Base-by-base conservation (phyloP, 2,797 vertebrate genomes). In the Hypotaenidia okinawae region DNA sequence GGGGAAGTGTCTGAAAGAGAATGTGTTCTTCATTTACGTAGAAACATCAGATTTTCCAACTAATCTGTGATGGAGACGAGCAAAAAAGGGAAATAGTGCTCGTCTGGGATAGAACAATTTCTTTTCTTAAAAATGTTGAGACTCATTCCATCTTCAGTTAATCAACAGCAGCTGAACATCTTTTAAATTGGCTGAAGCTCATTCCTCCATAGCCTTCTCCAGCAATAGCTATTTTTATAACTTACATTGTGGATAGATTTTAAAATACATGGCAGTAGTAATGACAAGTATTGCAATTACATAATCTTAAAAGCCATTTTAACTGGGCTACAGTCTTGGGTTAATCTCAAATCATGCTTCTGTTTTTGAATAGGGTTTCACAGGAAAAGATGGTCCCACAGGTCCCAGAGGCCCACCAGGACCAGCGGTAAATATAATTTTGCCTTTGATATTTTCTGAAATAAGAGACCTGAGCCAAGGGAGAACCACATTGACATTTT, bases 401-500 rank as follows among this genome's bases (percentile, higher is more conserved):
- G 99, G 99, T 97, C 98, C 99, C 78, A 97, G 99, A 97, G 99
- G 99, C 43, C 98, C 99, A 12, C 96, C 98, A 18, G 99, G 99
- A 76, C 97, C 98, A 77, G 98, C 98, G 98, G 99, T 99, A 98
- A 98, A 92, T 93, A 68, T 80, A 66, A 41, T 73, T 85, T 90
- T 82, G 11, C 73, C 43, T 89, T 93, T 83, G 33, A 10, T 92
- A 30, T 33, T 43, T 10, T 67, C 39, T 68, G 55, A 66, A 86
- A 68, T 63, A 78, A 68, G 55, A 84, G 37, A 79, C 5, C 17
- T 70, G 21, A 84, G 66, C 87, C 76, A 82, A 86, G 67, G 64
- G 39, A 41, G 21, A 73, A 5, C 9, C 18, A 61, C 19, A 45
- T 2, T 52, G 28, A n/a, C 10, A 51, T 62, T 66, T 49, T 83